phyloP scores from a whole-genome alignment of 1,140 invertebrate species.

The Zaprionus africanus region DNA sequence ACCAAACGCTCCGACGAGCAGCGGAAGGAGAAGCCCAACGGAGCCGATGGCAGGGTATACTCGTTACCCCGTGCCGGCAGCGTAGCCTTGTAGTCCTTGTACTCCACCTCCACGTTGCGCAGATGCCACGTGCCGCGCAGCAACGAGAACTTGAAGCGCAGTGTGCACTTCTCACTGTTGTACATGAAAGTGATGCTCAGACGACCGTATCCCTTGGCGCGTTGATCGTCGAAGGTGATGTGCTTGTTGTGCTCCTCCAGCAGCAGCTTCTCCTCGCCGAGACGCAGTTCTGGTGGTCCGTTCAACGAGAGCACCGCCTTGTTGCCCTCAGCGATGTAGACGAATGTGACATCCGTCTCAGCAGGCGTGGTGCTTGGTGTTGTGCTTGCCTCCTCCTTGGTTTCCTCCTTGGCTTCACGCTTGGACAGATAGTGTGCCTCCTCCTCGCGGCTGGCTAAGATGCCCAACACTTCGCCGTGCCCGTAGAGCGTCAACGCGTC shows the following conservation, averaged over 20 bases:
- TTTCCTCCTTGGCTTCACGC: constrained; percentile 45
- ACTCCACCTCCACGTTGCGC: constrained; percentile 85
- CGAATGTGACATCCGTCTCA: constrained; percentile 68
- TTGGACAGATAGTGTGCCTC: constrained; percentile 23
- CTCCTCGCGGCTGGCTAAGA: constrained; percentile 84
- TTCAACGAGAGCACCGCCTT: constrained; percentile 76
- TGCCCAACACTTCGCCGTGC: constrained; percentile 85
- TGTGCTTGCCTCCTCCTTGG: constrained; percentile 39
- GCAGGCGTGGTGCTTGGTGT: constrained; percentile 36
- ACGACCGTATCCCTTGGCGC: constrained; percentile 62
- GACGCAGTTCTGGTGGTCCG: constrained; percentile 64
- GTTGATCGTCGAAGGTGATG: constrained; percentile 79
- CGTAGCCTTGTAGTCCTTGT: constrained; percentile 63
- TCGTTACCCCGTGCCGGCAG: constrained; percentile 72
- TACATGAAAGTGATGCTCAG: constrained; percentile 75
- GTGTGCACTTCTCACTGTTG: constrained; percentile 64
- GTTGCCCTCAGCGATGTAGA: constrained; percentile 76
- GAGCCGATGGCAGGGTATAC: constrained; percentile 84
- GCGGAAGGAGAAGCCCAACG: constrained; percentile 85
- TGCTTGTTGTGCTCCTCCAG: constrained; percentile 73
- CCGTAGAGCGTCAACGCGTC: constrained; percentile 86
- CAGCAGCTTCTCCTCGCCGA: constrained; percentile 51
- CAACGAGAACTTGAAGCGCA: constrained; percentile 76
- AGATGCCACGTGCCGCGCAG: constrained; percentile 85
- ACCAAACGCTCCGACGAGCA: constrained; percentile 84